These are phyloP conservation scores for Nothocercus julius DNA, from an alignment of 2,113 vertebrate genomes.

Conservation along the genomic window DNA sequence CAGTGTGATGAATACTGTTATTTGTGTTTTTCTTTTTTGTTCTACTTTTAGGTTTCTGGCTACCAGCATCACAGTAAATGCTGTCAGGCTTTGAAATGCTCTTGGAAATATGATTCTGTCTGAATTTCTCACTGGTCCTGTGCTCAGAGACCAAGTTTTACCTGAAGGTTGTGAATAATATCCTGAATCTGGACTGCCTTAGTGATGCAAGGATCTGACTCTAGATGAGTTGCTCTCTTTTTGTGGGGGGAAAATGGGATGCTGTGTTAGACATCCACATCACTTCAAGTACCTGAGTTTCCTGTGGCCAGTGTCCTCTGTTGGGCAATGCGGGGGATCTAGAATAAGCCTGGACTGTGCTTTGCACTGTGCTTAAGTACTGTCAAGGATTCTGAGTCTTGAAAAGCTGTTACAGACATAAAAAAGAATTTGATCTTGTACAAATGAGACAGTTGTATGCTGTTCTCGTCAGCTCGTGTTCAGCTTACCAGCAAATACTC, in stretches of 20 bases:
- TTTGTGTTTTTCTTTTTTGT: not conserved
- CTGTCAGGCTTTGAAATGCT: not conserved
- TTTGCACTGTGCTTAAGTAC: not conserved
- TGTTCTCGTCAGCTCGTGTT: not conserved
- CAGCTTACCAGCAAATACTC: not conserved
- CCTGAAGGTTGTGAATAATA: not conserved
- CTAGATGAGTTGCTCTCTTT: not conserved
- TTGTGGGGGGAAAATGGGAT: not conserved
- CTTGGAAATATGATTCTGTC: not conserved
- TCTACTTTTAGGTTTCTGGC: not conserved
- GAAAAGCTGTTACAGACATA: not conserved
- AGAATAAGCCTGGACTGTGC: not conserved
- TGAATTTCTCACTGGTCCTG: not conserved
- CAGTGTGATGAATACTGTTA: not conserved
- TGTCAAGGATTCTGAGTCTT: rapidly evolving
- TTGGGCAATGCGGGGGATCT: not conserved
- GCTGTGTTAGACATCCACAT: not conserved
- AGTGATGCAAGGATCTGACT: not conserved
- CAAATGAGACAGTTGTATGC: not conserved
- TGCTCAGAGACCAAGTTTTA: not conserved
- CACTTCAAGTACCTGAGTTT: not conserved
- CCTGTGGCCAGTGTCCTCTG: not conserved
- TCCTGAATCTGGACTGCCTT: not conserved
- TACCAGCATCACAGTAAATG: not conserved
- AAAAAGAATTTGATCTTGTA: not conserved